phyloP scores from a whole-genome alignment of 1,140 invertebrate genomes.

The Parapsyche elsis region DNA sequence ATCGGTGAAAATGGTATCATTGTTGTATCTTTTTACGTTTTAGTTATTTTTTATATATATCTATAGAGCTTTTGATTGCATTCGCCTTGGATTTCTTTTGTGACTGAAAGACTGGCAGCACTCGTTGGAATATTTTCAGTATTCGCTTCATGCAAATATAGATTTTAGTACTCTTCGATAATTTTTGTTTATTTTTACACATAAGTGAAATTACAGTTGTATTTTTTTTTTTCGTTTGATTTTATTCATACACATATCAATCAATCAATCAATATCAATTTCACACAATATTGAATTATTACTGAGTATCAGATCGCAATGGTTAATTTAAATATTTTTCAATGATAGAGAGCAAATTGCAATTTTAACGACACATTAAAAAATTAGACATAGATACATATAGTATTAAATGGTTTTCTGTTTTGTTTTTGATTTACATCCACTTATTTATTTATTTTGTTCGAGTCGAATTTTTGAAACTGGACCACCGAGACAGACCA shows the following conservation, averaged over 20 bases:
- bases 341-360: too few relatives aligned
- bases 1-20: background rate
- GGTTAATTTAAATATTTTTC: too few relatives aligned
- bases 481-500: slow-evolving; percentile 25
- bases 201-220: too few relatives aligned
- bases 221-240: too few relatives aligned
- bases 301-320: too few relatives aligned
- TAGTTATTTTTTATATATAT: background rate
- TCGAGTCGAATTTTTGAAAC: slow-evolving; percentile 23
- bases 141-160: background rate
- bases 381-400: too few relatives aligned
- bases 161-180: too few relatives aligned
- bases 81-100: slow-evolving; percentile 20
- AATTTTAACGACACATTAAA: too few relatives aligned
- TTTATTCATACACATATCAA: too few relatives aligned
- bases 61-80: slow-evolving; percentile 8
- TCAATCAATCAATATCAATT: too few relatives aligned
- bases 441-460: background rate
- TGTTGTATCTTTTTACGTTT: background rate
- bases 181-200: too few relatives aligned
- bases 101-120: background rate
- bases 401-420: background rate
- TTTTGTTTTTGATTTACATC: background rate
- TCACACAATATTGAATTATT: too few relatives aligned
- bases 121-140: background rate